phyloP scores from a whole-genome alignment of 2,888 invertebrate species.

The Morpho achilles region DNA sequence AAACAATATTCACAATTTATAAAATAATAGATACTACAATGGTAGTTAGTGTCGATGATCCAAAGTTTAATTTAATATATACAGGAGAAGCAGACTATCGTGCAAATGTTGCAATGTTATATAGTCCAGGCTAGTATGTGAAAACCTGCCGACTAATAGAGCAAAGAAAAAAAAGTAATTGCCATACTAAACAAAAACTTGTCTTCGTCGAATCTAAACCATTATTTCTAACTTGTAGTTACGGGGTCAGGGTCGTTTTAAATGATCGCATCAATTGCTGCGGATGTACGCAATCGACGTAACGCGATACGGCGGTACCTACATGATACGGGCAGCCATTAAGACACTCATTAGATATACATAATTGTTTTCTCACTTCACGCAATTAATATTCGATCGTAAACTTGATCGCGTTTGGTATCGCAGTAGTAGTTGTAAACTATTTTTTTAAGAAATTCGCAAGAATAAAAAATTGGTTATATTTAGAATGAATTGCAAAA shows the following conservation, averaged over 20 bases:
- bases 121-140: too few relatives aligned
- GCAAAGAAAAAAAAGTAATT: too few relatives aligned
- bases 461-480: too few relatives aligned
- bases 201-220: slow-evolving; percentile 6
- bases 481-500: too few relatives aligned
- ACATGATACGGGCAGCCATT: slow-evolving; percentile 1
- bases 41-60: too few relatives aligned
- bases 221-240: slow-evolving; percentile 14
- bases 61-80: too few relatives aligned
- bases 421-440: not conserved
- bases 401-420: not conserved
- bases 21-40: too few relatives aligned
- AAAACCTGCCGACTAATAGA: too few relatives aligned
- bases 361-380: slow-evolving; percentile 8
- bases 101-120: too few relatives aligned
- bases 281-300: slow-evolving; percentile 17
- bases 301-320: slow-evolving; percentile 9
- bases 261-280: slow-evolving; percentile 17
- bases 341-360: slow-evolving; percentile 9
- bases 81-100: too few relatives aligned
- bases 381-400: slow-evolving; percentile 3
- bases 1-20: too few relatives aligned
- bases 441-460: not conserved
- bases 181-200: not conserved
- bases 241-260: slow-evolving; percentile 20